Evolutionary conservation across 2,797 vertebrate species (phyloP).

Genomic region (Thamnophis elegans): DNA sequence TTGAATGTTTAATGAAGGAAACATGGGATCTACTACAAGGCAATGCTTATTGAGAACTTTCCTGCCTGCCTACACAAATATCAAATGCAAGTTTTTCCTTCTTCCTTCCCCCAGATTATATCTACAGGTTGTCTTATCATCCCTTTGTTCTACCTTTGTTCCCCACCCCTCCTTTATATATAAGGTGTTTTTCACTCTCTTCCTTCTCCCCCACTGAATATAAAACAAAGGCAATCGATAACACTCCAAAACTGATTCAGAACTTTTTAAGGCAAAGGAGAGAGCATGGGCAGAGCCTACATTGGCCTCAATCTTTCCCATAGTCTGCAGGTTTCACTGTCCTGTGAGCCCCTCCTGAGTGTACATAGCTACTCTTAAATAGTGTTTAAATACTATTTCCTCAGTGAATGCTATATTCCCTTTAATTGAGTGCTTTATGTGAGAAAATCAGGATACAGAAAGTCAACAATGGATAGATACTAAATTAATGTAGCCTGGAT

Average conservation of each 20-base stretch:
- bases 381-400: neutral
- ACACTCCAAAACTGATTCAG: neutral
- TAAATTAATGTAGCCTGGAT: neutral
- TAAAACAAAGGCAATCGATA: neutral
- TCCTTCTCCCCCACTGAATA: neutral
- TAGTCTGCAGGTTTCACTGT: neutral
- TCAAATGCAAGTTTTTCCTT: neutral
- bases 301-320: neutral
- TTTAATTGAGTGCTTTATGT: neutral
- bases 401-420: neutral
- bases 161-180: neutral
- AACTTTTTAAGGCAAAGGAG: neutral
- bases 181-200: neutral
- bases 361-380: neutral
- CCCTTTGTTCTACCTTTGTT: neutral
- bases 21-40: neutral
- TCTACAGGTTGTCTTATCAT: neutral
- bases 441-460: neutral
- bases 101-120: neutral
- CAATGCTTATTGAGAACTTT: neutral
- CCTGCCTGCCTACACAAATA: neutral
- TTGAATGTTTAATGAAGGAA: neutral
- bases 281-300: neutral
- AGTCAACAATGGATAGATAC: neutral
- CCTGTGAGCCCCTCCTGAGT: neutral